Conservation (phyloP, 2,797 vertebrate species). For the Sciurus vulgaris region DNA sequence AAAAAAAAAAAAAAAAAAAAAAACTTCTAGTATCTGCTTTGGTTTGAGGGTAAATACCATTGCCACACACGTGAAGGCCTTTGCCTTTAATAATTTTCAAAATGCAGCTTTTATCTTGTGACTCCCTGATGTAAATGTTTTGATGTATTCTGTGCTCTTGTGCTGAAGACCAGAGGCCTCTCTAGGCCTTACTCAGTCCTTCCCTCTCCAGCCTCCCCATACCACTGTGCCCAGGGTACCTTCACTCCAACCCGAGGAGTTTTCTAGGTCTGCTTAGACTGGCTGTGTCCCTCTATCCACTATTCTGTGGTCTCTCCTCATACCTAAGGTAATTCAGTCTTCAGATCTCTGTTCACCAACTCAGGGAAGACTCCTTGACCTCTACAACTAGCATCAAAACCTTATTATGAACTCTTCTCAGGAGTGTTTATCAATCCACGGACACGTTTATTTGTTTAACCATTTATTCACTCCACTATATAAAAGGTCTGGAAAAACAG, state of each 20-base stretch:
- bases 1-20: neutral
- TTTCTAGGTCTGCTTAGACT: neutral
- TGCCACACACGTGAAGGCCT: neutral
- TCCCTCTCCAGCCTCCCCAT: neutral
- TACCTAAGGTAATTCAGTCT: neutral
- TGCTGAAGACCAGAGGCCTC: neutral
- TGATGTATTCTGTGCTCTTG: neutral
- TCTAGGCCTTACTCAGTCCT: too few relatives aligned
- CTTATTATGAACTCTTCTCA: neutral
- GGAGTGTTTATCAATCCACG: neutral
- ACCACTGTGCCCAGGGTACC: fast-evolving
- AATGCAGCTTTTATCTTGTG: neutral
- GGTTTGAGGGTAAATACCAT: neutral
- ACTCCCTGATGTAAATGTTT: neutral
- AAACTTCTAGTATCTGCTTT: neutral
- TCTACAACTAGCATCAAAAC: neutral
- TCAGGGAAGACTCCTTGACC: neutral
- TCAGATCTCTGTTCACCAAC: neutral
- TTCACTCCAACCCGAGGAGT: neutral
- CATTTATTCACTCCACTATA: neutral
- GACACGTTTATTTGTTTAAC: neutral
- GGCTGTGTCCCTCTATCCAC: neutral
- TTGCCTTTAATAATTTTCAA: neutral
- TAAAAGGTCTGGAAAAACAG: neutral
- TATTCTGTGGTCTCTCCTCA: neutral